Conservation (phyloP, 2,797 vertebrate species). For the Sebastes trivittatus region DNA sequence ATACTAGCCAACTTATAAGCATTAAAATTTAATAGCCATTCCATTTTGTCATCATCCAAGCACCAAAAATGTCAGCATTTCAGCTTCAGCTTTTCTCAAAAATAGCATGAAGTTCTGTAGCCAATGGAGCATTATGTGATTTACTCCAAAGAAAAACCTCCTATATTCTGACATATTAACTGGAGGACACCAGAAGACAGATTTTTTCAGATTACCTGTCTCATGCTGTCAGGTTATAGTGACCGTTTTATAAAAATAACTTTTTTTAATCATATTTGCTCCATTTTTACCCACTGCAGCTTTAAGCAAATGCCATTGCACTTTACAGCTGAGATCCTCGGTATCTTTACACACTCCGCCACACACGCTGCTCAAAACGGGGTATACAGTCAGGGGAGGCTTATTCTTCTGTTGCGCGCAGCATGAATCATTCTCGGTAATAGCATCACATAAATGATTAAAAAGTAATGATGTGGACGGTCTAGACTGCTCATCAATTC, state of each 20-base stretch:
- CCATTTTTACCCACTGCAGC: not conserved
- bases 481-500: conserved; percentile 55
- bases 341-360: conserved; percentile 13
- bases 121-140: too few relatives aligned
- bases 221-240: not conserved
- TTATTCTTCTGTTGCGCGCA: conserved; percentile 23
- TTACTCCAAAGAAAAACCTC: too few relatives aligned
- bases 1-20: too few relatives aligned
- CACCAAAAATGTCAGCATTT: too few relatives aligned
- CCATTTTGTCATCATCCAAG: too few relatives aligned
- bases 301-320: conserved; percentile 16
- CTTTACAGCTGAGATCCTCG: not conserved
- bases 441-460: conserved; percentile 61
- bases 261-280: not conserved
- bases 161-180: not conserved
- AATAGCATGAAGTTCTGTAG: too few relatives aligned
- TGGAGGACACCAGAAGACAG: too few relatives aligned
- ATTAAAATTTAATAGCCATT: too few relatives aligned
- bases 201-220: too few relatives aligned
- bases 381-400: conserved; percentile 17
- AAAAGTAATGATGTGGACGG: conserved; percentile 64
- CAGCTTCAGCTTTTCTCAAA: too few relatives aligned
- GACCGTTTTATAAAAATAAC: not conserved
- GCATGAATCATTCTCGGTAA: conserved; percentile 57
- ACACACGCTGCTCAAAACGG: conserved; percentile 20